Conservation (phyloP, 1,140 invertebrate species). For the Phenacoccus solenopsis region DNA sequence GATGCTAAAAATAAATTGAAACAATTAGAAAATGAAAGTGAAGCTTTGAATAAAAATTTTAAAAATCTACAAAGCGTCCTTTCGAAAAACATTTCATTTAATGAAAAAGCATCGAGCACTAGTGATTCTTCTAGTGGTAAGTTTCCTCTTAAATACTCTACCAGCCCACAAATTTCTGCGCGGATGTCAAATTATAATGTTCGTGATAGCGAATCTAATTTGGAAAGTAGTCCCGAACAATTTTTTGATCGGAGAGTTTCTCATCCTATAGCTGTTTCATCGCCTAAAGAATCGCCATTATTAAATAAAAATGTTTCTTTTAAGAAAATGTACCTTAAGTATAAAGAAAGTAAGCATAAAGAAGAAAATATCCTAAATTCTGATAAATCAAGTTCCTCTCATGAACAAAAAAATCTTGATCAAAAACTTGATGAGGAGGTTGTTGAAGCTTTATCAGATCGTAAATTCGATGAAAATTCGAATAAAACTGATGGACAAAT, state of each 20-base stretch:
- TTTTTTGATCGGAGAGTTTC: no score
- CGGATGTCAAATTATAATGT: neutral
- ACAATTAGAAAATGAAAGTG: neutral
- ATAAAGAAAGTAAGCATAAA: neutral
- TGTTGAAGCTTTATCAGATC: no score
- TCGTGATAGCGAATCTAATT: neutral
- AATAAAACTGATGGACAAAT: no score
- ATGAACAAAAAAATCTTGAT: neutral
- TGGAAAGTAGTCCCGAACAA: neutral
- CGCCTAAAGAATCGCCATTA: no score
- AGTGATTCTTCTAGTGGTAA: neutral
- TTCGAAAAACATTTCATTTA: neutral
- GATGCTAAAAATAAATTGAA: neutral
- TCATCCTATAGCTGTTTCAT: no score
- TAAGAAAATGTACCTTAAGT: neutral
- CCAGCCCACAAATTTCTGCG: no score
- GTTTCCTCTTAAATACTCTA: neutral
- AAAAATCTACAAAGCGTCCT: neutral
- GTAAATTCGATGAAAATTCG: no score
- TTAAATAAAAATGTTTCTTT: neutral
- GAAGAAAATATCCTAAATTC: neutral
- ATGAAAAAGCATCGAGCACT: neutral
- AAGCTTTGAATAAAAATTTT: neutral
- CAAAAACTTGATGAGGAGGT: neutral
- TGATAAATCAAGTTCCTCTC: no score